These are phyloP conservation scores for Buceros bicornis DNA, from an alignment of 2,797 vertebrate species.

Conservation along the genomic window DNA sequence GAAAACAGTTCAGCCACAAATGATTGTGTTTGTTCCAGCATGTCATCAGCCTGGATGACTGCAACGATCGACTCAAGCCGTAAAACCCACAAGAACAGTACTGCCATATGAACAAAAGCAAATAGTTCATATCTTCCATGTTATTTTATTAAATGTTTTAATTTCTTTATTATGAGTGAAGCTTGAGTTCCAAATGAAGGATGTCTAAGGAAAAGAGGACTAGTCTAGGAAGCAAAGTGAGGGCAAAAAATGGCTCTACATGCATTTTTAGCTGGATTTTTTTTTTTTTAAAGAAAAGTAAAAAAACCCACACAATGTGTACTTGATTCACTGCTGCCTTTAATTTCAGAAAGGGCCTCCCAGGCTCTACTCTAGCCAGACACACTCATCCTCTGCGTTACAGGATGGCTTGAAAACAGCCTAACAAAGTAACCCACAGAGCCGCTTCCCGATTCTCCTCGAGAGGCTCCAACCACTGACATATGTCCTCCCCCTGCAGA, in stretches of 20 bases:
- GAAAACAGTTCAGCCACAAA: not conserved
- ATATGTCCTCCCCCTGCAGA: not conserved
- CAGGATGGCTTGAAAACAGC: too few relatives aligned
- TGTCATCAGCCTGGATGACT: not conserved
- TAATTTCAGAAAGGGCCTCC: not conserved
- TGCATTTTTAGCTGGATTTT: too few relatives aligned
- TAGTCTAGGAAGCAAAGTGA: not conserved
- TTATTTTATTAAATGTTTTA: not conserved
- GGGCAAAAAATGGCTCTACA: not conserved
- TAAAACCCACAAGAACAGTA: not conserved
- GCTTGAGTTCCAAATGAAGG: constrained; percentile 4
- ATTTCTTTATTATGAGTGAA: not conserved
- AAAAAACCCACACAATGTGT: not conserved
- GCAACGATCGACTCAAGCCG: not conserved
- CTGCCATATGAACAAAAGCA: not conserved
- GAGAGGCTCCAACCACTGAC: accelerated
- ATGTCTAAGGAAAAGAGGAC: not conserved
- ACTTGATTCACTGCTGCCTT: not conserved
- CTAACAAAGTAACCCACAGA: not conserved
- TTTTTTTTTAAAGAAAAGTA: too few relatives aligned
- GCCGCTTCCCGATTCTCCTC: not conserved
- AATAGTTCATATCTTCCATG: too few relatives aligned
- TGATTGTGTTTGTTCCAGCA: not conserved
- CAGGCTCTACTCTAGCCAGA: not conserved
- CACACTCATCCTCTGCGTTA: not conserved